These are phyloP conservation scores for Odontothrips loti DNA, from an alignment of 2,888 invertebrate species.

Conservation along the genomic window DNA sequence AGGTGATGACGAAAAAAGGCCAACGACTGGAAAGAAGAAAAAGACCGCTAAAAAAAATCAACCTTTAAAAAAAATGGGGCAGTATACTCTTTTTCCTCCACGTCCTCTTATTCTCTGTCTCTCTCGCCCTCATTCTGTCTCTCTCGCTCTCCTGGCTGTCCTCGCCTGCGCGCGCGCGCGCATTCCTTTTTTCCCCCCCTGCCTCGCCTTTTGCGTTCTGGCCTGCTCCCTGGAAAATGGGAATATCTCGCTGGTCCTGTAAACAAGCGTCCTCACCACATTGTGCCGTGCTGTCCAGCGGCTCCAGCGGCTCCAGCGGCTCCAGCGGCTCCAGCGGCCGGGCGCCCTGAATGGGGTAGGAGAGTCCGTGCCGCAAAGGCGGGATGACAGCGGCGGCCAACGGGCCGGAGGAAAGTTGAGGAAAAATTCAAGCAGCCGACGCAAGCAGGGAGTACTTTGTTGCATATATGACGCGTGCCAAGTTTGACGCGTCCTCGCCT, in stretches of 20 bases:
- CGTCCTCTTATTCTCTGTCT: not conserved
- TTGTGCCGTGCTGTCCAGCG: not conserved
- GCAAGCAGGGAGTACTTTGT: too few species aligned
- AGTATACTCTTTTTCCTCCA: not conserved
- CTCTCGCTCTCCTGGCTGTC: too few species aligned
- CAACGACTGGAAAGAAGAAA: not conserved
- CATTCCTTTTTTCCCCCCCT: not conserved
- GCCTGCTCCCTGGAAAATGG: not conserved
- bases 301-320: too few species aligned
- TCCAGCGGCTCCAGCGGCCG: too few species aligned
- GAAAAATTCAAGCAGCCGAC: too few species aligned
- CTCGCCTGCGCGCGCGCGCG: not conserved
- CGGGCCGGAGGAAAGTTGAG: too few species aligned
- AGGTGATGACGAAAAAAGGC: constrained; percentile 19
- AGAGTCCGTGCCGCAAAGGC: too few species aligned
- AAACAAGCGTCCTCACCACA: constrained; percentile 10
- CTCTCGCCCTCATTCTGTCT: too few species aligned
- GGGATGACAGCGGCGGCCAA: too few species aligned
- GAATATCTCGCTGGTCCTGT: constrained; percentile 15
- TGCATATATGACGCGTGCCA: too few species aligned
- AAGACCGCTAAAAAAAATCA: not conserved
- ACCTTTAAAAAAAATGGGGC: not conserved
- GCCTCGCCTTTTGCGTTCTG: not conserved
- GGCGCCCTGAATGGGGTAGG: too few species aligned
- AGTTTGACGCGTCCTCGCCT: too few species aligned